These are phyloP conservation scores for Castor canadensis DNA, from an alignment of 2,113 vertebrate species.

Conservation along the genomic window DNA sequence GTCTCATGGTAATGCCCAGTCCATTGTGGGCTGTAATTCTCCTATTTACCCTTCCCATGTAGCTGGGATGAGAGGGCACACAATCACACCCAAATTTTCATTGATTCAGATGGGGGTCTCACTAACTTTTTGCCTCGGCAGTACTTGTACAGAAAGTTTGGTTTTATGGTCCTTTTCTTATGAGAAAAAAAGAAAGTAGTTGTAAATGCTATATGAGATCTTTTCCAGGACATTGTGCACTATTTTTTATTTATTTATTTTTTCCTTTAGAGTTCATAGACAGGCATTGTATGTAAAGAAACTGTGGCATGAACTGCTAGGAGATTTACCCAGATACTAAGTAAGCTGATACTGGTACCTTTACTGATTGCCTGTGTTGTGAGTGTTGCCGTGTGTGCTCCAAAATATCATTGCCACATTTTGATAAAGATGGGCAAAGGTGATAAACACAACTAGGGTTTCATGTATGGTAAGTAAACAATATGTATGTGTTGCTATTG, in stretches of 20 bases:
- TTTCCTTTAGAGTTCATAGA: background rate
- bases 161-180: background rate
- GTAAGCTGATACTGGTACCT: background rate
- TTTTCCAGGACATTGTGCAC: background rate
- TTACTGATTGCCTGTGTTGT: background rate
- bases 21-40: too few relatives aligned
- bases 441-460: background rate
- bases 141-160: background rate
- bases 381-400: background rate
- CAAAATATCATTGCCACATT: background rate
- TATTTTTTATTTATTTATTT: background rate
- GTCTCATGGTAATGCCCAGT: too few relatives aligned
- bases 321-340: background rate
- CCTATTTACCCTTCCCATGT: too few relatives aligned
- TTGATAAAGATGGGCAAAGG: background rate
- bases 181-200: background rate
- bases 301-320: background rate
- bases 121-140: too few relatives aligned
- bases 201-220: background rate
- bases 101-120: too few relatives aligned
- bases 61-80: too few relatives aligned
- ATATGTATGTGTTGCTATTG: background rate
- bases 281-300: background rate
- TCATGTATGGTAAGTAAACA: background rate
- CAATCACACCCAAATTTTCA: too few relatives aligned